phyloP scores from a whole-genome alignment of 2,888 invertebrate genomes.

The Oscheius sp. region DNA sequence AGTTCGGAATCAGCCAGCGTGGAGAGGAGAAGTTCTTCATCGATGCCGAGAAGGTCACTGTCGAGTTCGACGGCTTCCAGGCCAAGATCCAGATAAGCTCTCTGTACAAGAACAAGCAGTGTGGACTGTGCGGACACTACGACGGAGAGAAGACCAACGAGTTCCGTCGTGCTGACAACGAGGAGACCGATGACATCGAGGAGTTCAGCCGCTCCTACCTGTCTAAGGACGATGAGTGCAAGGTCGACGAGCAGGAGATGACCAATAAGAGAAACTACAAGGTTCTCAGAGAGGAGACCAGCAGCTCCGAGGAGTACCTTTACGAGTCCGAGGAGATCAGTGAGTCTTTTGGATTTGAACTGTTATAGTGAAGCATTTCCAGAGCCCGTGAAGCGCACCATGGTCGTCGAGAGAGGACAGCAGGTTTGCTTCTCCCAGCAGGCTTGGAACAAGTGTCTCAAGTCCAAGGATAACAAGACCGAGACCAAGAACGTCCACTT shows the following conservation, averaged over 20 bases:
- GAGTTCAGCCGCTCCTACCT: conserved; percentile 68
- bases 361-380: conserved; percentile 14
- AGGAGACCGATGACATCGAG: conserved; percentile 43
- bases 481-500: conserved; percentile 46
- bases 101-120: conserved; percentile 60
- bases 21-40: conserved; percentile 36
- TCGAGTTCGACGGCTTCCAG: conserved; percentile 64
- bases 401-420: conserved; percentile 60
- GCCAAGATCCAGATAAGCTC: conserved; percentile 60
- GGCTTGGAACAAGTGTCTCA: conserved; percentile 59
- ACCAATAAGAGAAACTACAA: conserved; percentile 52
- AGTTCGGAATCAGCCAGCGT: conserved; percentile 36
- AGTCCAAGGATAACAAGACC: conserved; percentile 40
- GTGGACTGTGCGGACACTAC: conserved; percentile 73
- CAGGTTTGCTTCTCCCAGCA: conserved; percentile 67
- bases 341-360: background rate
- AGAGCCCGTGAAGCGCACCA: conserved; percentile 54
- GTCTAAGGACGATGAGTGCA: conserved; percentile 51
- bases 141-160: conserved; percentile 60
- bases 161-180: conserved; percentile 43
- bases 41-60: conserved; percentile 46
- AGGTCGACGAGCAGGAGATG: conserved; percentile 45
- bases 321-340: background rate
- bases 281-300: conserved; percentile 42
- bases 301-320: conserved; percentile 33